A percentile compares a stretch with the other conserved stretches of the same genome.
Conservation (phyloP, 2,797 vertebrate species). For the Enteromius viviparus region DNA sequence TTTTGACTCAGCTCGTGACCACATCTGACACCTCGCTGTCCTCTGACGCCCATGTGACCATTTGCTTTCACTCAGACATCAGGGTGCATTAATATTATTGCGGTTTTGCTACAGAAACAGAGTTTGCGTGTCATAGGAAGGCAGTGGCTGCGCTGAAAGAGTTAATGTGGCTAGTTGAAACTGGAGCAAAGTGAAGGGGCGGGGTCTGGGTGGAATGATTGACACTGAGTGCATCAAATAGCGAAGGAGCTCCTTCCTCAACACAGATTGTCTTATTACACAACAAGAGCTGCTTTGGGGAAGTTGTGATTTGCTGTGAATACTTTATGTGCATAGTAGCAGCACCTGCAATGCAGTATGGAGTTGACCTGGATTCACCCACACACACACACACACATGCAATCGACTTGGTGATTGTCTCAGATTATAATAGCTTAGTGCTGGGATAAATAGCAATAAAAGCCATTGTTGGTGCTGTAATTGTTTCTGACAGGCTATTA, state of each 20-base stretch:
- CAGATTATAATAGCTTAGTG: neutral
- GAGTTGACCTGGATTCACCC: slow-evolving; percentile 60
- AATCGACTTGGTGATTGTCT: neutral
- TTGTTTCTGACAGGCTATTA: slow-evolving; percentile 43
- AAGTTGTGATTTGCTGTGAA: slow-evolving; percentile 32
- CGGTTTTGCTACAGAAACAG: slow-evolving; percentile 5
- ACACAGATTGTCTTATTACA: slow-evolving; percentile 13
- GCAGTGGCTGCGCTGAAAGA: neutral
- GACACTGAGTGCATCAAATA: neutral
- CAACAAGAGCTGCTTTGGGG: slow-evolving; percentile 29
- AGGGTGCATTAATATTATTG: neutral
- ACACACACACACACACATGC: neutral
- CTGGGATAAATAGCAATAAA: slow-evolving; percentile 37
- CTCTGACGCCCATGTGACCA: neutral
- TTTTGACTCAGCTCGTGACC: slow-evolving; percentile 36
- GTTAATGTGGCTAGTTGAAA: slow-evolving; percentile 38
- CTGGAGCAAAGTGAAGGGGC: slow-evolving; percentile 42
- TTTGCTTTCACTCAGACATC: neutral
- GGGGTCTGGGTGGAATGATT: slow-evolving; percentile 2
- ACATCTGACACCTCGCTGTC: neutral
- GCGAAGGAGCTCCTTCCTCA: neutral
- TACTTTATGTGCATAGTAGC: slow-evolving; percentile 25
- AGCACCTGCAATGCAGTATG: slow-evolving; percentile 57
- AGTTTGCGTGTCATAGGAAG: neutral
- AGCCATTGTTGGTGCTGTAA: slow-evolving; percentile 31